These are phyloP conservation scores for Leucozona laternaria DNA, from an alignment of 2,888 invertebrate species.

Conservation along the genomic window DNA sequence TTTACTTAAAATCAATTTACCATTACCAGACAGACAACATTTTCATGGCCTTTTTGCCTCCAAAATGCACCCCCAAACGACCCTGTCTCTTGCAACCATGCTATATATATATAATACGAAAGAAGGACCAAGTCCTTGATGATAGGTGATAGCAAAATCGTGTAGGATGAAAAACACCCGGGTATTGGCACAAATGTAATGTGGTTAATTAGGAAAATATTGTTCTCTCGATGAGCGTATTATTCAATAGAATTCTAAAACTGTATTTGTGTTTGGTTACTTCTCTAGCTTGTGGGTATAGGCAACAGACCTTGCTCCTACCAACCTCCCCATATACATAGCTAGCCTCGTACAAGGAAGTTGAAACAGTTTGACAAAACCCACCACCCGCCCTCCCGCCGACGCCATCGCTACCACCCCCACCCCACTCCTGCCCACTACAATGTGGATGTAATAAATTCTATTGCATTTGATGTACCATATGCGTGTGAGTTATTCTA, in stretches of 20 bases:
- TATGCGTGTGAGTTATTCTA: constrained; percentile 51
- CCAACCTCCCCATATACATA: background rate
- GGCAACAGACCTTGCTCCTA: background rate
- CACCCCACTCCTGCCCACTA: rapidly evolving
- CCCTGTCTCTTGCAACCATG: constrained; percentile 2
- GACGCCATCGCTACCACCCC: background rate
- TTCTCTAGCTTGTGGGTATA: background rate
- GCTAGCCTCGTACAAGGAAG: background rate
- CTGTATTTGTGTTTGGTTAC: constrained; percentile 65
- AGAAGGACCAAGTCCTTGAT: constrained; percentile 28
- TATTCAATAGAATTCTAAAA: constrained; percentile 71
- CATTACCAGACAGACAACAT: no score
- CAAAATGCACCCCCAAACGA: background rate
- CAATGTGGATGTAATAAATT: constrained; percentile 43
- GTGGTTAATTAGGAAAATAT: constrained; percentile 79
- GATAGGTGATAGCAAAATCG: constrained; percentile 63
- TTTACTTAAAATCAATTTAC: no score
- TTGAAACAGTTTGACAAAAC: background rate
- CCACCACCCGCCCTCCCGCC: background rate
- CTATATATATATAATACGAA: background rate
- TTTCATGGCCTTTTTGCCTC: background rate
- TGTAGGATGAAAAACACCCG: constrained; percentile 53
- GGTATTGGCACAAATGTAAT: constrained; percentile 77
- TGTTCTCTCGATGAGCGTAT: constrained; percentile 77
- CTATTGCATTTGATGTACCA: constrained; percentile 26